Base-by-base conservation (phyloP, 2,797 vertebrate species). In the Dallia pectoralis region DNA sequence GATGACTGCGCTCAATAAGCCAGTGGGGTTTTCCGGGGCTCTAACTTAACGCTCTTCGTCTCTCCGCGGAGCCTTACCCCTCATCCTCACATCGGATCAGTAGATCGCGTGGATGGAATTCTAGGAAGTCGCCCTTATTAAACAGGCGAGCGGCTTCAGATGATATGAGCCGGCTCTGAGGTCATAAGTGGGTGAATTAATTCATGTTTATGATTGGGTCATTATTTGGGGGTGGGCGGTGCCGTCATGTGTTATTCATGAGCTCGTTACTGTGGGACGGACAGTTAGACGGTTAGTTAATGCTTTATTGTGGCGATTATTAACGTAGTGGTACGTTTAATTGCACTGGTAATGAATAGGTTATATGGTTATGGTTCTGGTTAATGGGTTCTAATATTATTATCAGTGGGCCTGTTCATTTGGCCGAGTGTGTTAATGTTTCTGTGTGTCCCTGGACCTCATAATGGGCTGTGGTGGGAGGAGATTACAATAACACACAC, bases 371-470 rank as follows among this genome's bases (percentile, higher is more conserved):
- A 27, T 70, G 30, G 65, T 66, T 77, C 80, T 80, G 77, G 73
- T 79, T 79, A 65, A 80, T 75, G 74, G 79, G 76, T 84, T 86
- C 79, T 84, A 53, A 81, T 68, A 63, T 29, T 70, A 44, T 78
- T 76, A 75, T 44, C 61, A 69, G 76, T n/a, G 72, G 63, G 75
- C 76, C 77, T 84, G 81, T 74, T 86, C 83, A 84, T 80, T 77
- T 72, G 82, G 4, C 16, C 33, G 6, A 82, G 69, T 73, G 73
- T 81, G 74, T 82, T 82, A 86, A 84, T 77, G 73, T 70, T n/a
- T 33, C 12, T 8, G 16, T 44, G 33, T 40, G 1, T 22, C 32
- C 19, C 33, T 47, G 15, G 48, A 4, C 63, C 30, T 65, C 32
- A 36, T 9, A 47, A 69, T 69, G 16, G 18, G 25, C 27, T 53